Conservation (phyloP, 2,888 invertebrate species). For the Empis stercorea region DNA sequence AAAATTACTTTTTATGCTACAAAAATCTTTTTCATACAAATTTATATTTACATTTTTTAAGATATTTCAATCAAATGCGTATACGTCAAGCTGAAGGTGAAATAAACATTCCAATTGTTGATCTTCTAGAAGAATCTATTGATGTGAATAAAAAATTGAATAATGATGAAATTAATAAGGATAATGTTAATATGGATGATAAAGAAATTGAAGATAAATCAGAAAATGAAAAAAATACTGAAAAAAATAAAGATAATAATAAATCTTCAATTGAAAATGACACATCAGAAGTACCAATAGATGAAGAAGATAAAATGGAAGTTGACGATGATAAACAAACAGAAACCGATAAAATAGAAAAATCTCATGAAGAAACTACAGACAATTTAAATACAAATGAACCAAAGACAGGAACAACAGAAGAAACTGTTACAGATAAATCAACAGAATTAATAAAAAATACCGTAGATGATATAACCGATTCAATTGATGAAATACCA, state of each 20-base stretch:
- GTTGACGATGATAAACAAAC: conserved; percentile 10
- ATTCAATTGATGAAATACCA: not conserved
- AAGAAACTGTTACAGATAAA: conserved; percentile 1
- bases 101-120: conserved; percentile 30
- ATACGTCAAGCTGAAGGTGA: conserved; percentile 25
- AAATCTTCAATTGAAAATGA: not conserved
- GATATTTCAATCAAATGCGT: conserved; percentile 27
- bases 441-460: not conserved
- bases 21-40: not conserved
- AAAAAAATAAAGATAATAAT: not conserved
- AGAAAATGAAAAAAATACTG: not conserved
- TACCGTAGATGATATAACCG: not conserved
- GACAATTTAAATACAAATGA: conserved; percentile 6
- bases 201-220: not conserved
- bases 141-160: conserved; percentile 11
- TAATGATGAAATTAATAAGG: not conserved
- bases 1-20: not conserved
- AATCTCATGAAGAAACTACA: conserved; percentile 10
- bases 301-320: conserved; percentile 19
- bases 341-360: conserved; percentile 14
- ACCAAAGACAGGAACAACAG: not conserved
- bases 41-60: conserved; percentile 7
- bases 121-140: conserved; percentile 27
- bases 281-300: conserved; percentile 11
- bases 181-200: not conserved